Evolutionary conservation across 2,113 vertebrate genomes (phyloP).

Genomic region (Mustelus asterias): DNA sequence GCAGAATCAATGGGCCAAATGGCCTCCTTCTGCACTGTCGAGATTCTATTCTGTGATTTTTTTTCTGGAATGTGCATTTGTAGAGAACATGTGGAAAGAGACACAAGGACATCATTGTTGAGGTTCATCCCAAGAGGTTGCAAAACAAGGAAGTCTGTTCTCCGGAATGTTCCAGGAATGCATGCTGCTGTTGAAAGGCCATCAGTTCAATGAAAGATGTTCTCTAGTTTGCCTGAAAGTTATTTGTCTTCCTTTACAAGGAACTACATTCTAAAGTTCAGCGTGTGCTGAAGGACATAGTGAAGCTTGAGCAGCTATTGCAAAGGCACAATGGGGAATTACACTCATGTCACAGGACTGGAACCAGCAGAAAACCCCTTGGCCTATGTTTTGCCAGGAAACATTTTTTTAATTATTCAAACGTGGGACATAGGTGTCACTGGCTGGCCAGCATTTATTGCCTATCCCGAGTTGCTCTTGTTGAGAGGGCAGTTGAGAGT

Average conservation of each 20-base stretch:
- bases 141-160: not conserved
- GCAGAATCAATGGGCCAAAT: no score
- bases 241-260: not conserved
- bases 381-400: not conserved
- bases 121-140: not conserved
- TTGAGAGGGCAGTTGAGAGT: no score
- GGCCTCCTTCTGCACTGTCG: no score
- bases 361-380: not conserved
- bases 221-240: not conserved
- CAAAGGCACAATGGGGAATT: not conserved
- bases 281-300: not conserved
- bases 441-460: no score
- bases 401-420: not conserved
- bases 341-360: not conserved
- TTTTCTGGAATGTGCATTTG: no score
- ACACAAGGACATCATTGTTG: not conserved
- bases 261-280: not conserved
- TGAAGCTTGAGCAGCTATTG: not conserved
- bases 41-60: no score
- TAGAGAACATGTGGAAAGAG: not conserved
- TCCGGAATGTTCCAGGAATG: not conserved
- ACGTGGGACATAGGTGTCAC: no score
- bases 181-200: not conserved
- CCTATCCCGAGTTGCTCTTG: no score
- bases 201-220: not conserved